These are phyloP conservation scores for Aproaerema taeniolella DNA, from an alignment of 2,888 invertebrate genomes.

Conservation along the genomic window DNA sequence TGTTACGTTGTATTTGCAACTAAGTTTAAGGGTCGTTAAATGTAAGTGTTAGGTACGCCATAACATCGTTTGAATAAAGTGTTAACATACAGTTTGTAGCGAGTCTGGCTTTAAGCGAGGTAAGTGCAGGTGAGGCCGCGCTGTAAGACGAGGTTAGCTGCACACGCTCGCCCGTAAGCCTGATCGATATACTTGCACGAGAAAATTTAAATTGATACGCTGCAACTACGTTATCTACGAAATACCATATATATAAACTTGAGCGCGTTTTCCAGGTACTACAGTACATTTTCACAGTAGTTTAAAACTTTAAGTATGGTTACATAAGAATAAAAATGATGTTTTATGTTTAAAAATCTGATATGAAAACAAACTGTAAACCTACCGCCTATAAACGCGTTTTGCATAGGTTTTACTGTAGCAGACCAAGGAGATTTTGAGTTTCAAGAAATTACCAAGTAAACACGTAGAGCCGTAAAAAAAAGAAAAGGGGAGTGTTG, in stretches of 20 bases:
- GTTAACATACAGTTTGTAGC: conserved; percentile 6
- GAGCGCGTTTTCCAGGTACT: no score
- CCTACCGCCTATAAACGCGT: conserved; percentile 1
- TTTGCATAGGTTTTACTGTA: neutral
- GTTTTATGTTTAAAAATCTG: neutral
- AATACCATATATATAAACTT: conserved; percentile 8
- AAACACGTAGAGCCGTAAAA: conserved; percentile 10
- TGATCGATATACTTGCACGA: conserved; percentile 25
- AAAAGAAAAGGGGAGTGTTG: conserved; percentile 7
- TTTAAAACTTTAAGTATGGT: no score
- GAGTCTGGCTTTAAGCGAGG: neutral
- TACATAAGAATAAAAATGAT: no score
- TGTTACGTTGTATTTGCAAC: no score
- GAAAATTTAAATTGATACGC: conserved; percentile 25
- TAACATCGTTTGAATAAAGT: no score
- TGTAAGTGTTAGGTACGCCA: no score
- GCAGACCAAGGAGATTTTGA: conserved; percentile 4
- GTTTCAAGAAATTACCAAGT: conserved; percentile 6
- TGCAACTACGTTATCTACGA: conserved; percentile 10
- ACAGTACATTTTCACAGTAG: no score
- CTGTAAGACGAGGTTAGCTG: conserved; percentile 19
- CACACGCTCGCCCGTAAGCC: conserved; percentile 16
- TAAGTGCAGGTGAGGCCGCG: neutral
- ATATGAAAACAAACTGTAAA: neutral
- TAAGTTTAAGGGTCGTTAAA: no score